Percentiles rank a stretch among this genome's conserved stretches.
Conservation (phyloP, 1,140 invertebrate species). For the Acyrthosiphon pisum region DNA sequence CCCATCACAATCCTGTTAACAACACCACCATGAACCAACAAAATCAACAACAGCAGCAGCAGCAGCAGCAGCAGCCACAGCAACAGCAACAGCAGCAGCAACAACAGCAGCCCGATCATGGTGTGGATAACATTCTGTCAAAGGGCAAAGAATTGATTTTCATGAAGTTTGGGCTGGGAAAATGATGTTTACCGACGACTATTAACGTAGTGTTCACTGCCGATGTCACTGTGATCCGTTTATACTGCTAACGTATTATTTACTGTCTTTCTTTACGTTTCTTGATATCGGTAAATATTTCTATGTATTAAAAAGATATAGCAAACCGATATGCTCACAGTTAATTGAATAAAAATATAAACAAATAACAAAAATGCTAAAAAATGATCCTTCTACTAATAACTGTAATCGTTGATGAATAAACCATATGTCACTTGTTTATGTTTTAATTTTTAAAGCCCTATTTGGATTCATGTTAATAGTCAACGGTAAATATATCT, state of each 20-base stretch:
- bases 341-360: neutral
- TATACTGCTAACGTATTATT: neutral
- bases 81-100: constrained; percentile 60
- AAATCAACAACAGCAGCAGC: constrained; percentile 79
- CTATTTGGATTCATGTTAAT: neutral
- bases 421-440: neutral
- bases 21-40: constrained; percentile 61
- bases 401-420: neutral
- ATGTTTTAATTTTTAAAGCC: neutral
- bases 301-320: neutral
- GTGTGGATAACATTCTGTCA: constrained; percentile 72
- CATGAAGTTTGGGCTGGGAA: constrained; percentile 87
- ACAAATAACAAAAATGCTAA: neutral
- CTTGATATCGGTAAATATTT: neutral
- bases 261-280: neutral
- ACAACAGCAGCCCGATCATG: constrained; percentile 72
- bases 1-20: constrained; percentile 73
- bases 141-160: constrained; percentile 91
- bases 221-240: constrained; percentile 21
- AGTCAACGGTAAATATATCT: neutral
- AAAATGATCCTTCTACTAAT: neutral
- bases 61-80: constrained; percentile 52
- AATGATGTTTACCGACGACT: constrained; percentile 66
- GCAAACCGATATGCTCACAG: neutral
- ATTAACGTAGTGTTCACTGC: constrained; percentile 13